Conservation (phyloP, 2,797 vertebrate species). For the Danio kyathit region DNA sequence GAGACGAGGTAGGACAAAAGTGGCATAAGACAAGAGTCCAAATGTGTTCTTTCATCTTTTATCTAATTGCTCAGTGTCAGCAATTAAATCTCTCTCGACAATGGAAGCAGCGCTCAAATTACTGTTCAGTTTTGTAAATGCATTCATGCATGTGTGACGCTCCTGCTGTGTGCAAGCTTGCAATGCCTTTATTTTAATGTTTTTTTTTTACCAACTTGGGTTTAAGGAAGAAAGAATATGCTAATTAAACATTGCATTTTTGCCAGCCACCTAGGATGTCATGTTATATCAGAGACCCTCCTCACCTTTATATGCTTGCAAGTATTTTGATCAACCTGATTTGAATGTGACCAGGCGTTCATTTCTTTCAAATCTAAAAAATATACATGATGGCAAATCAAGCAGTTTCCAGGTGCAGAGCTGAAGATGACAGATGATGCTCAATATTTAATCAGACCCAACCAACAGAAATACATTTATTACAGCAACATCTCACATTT, state of each 20-base stretch:
- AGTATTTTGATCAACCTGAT: neutral
- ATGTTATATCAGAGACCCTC: neutral
- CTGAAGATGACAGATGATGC: neutral
- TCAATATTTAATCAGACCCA: neutral
- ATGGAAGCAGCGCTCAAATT: slow-evolving; percentile 3
- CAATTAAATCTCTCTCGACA: neutral
- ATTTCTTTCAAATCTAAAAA: neutral
- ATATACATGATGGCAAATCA: neutral
- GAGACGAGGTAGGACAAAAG: neutral
- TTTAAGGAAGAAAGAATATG: neutral
- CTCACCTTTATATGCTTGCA: neutral
- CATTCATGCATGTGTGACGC: slow-evolving; percentile 35
- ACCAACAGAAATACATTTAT: neutral
- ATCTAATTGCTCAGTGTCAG: slow-evolving; percentile 12
- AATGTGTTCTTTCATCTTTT: neutral
- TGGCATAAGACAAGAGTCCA: neutral
- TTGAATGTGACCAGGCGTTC: neutral
- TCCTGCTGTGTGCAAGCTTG: neutral
- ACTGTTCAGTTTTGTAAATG: slow-evolving; percentile 21
- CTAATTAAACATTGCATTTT: neutral
- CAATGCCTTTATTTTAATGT: neutral
- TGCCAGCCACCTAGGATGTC: neutral
- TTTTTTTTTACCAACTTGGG: neutral
- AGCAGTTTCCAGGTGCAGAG: neutral
- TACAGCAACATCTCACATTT: neutral